Base-by-base conservation (phyloP, 2,113 vertebrate species). In the Danionella cerebrum region DNA sequence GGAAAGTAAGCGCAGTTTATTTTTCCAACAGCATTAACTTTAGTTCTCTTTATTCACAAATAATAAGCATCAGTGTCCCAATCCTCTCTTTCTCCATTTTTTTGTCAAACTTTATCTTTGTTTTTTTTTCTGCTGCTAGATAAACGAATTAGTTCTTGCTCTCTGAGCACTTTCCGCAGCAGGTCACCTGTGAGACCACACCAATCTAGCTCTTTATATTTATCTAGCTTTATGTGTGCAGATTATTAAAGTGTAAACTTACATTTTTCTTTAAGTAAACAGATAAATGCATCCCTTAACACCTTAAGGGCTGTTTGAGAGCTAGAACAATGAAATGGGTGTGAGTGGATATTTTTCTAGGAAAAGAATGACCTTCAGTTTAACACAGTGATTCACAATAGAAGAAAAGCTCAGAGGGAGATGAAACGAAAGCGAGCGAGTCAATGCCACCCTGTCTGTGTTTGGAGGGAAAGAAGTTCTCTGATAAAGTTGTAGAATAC, bases 31-130 rank as follows among this genome's bases (percentile, higher is more conserved):
- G n/a, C n/a, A n/a, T n/a, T n/a, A n/a, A n/a, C n/a, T n/a, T n/a
- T n/a, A n/a, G n/a, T n/a, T n/a, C n/a, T n/a, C n/a, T 13, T 39
- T 69, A 33, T 11, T 47, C 53, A 79, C 80, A 84, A 67, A 78
- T 84, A 79, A 79, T 48, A 58, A 68, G 68, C 83, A 84, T 67
- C 76, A 84, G 85, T 25, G 66, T 54, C 72, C 60, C 33, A 51
- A 65, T 45, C 62, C 57, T 72, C 52, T 27, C 25, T 52, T 25
- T 53, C 29, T 51, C 58, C 48, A n/a, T 64, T 29, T 60, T 35
- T 9, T 66, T 18, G 29, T 65, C 48, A 47, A 31, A 35, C 25
- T 41, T 52, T 41, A 21, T 55, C 24, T 16, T 29, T 25, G n/a
- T n/a, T n/a, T 19, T 42, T 27, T 55, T 51, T 55, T 57, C 29